phyloP scores from a whole-genome alignment of 2,113 vertebrate genomes.

The Pterocles orientalis region DNA sequence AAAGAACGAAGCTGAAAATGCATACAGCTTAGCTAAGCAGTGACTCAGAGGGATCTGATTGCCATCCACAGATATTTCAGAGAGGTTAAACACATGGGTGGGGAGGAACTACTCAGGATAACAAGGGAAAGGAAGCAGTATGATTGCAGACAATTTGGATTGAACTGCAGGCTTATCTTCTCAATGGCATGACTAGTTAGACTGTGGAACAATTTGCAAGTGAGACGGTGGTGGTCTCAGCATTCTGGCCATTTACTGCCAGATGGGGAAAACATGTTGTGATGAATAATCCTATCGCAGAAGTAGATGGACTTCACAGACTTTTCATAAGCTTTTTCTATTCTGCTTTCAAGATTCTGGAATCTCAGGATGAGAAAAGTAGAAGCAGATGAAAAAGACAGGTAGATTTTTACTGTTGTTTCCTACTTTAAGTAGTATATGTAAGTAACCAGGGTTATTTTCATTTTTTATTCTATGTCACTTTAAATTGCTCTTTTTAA shows the following conservation, averaged over 20 bases:
- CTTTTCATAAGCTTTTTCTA: not conserved
- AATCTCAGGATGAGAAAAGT: not conserved
- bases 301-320: not conserved
- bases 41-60: slow-evolving; percentile 67
- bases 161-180: slow-evolving; percentile 30
- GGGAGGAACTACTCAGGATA: slow-evolving; percentile 47
- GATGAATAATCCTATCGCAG: slow-evolving; percentile 43
- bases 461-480: not conserved
- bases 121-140: slow-evolving; percentile 53
- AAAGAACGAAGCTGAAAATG: slow-evolving; percentile 13
- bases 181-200: slow-evolving; percentile 14
- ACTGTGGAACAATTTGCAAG: slow-evolving; percentile 26
- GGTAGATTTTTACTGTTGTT: not conserved
- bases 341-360: not conserved
- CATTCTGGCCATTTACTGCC: not conserved
- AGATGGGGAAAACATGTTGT: not conserved
- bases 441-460: not conserved
- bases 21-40: slow-evolving; percentile 53
- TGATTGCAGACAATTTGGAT: slow-evolving; percentile 56
- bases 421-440: not conserved
- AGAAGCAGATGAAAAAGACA: not conserved
- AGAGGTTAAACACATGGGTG: slow-evolving; percentile 56
- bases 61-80: slow-evolving; percentile 25
- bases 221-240: not conserved
- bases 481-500: not conserved